Evolutionary conservation across 1,140 invertebrate genomes (phyloP).

Genomic region (Heliconius hewitsoni): DNA sequence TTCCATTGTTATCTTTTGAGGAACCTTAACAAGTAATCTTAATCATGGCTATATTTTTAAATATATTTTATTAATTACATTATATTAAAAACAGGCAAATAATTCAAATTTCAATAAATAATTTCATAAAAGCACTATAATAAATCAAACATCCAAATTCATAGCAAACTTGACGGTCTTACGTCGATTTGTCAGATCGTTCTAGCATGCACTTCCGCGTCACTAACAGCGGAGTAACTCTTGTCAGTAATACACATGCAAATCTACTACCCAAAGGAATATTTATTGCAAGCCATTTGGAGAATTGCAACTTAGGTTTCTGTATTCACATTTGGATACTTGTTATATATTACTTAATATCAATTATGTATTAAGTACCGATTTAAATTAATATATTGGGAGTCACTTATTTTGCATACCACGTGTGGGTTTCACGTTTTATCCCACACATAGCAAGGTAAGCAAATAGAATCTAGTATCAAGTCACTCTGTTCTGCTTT

Average conservation of each 20-base stretch:
- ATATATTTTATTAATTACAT: too few species aligned
- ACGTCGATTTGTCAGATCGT: conserved; percentile 26
- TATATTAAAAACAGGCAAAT: background rate
- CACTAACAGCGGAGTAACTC: conserved; percentile 30
- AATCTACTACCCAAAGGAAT: conserved; percentile 12
- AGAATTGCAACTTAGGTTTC: conserved; percentile 3
- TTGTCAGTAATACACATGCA: conserved; percentile 29
- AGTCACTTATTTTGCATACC: too few species aligned
- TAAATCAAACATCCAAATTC: conserved; percentile 9
- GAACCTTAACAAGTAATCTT: too few species aligned
- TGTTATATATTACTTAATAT: background rate
- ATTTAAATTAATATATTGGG: too few species aligned
- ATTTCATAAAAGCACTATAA: background rate
- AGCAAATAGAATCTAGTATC: too few species aligned
- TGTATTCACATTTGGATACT: background rate
- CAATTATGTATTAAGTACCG: background rate
- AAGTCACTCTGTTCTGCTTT: too few species aligned
- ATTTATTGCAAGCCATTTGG: conserved; percentile 11
- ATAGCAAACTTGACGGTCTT: conserved; percentile 14
- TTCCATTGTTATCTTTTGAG: too few species aligned
- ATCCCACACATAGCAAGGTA: too few species aligned
- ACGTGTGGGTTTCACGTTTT: too few species aligned
- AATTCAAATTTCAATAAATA: background rate
- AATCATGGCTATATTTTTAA: too few species aligned
- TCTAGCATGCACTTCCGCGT: conserved; percentile 29